Percentiles rank a stretch among this genome's conserved stretches.
Evolutionary conservation across 2,888 invertebrate genomes (phyloP).

Genomic region (Scrobipalpa costella): DNA sequence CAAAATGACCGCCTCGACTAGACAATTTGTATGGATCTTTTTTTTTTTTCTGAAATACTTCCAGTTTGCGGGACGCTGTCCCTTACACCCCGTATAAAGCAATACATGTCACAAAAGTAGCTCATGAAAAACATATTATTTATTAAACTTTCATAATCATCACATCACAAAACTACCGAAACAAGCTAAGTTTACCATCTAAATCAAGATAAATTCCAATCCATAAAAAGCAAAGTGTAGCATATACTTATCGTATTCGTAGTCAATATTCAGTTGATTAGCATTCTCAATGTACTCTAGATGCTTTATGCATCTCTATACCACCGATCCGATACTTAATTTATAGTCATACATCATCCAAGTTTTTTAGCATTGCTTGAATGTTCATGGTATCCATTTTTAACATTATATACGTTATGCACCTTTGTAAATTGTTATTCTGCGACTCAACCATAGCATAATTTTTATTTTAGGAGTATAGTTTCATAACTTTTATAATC

Average conservation of each 20-base stretch:
- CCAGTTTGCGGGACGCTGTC: no score
- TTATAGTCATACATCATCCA: neutral
- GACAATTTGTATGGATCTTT: no score
- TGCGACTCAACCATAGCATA: neutral
- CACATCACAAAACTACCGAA: neutral
- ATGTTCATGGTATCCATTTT: neutral
- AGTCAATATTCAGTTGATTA: constrained; percentile 21
- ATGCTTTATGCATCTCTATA: constrained; percentile 20
- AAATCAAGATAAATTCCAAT: constrained; percentile 5
- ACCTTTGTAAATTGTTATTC: neutral
- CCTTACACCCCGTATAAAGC: no score
- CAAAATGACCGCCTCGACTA: no score
- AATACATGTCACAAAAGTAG: no score
- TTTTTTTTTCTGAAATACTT: no score
- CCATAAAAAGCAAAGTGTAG: neutral
- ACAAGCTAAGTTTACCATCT: neutral
- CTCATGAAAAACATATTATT: no score
- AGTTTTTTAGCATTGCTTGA: neutral
- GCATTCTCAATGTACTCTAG: constrained; percentile 24
- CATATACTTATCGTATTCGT: constrained; percentile 12
- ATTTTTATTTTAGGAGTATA: neutral
- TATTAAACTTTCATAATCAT: no score
- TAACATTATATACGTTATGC: neutral
- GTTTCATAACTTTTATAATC: constrained; percentile 1
- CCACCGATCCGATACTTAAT: constrained; percentile 12